Conservation (phyloP, 2,113 vertebrate species). For the Ursus arctos region DNA sequence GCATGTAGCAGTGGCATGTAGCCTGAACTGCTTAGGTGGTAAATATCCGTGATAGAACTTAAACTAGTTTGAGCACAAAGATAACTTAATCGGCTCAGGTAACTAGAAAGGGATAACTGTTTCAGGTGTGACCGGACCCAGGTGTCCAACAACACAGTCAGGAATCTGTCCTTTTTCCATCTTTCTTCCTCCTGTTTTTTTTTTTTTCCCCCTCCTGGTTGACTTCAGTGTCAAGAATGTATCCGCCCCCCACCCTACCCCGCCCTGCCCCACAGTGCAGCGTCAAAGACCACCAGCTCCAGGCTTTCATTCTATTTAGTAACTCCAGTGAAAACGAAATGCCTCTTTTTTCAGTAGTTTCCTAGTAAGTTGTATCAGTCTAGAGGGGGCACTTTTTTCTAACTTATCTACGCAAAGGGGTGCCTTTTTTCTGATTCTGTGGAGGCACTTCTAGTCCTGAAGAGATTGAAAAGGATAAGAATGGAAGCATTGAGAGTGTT, state of each 20-base stretch:
- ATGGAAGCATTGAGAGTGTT: not conserved
- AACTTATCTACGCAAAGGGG: not conserved
- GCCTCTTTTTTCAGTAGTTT: not conserved
- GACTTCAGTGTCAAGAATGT: not conserved
- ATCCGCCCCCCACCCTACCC: no score
- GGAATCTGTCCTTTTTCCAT: not conserved
- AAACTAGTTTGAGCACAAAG: not conserved
- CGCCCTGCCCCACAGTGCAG: not conserved
- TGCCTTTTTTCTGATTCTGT: not conserved
- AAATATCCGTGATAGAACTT: not conserved
- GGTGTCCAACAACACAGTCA: not conserved
- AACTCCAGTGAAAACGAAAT: not conserved
- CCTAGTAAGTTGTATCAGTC: not conserved
- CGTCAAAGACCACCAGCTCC: not conserved
- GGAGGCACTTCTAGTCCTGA: not conserved
- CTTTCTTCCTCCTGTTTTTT: not conserved
- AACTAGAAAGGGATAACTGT: not conserved
- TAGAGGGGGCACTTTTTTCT: not conserved
- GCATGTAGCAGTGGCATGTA: not conserved
- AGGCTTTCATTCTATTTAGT: not conserved
- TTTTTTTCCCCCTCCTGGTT: not conserved
- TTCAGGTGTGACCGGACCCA: not conserved
- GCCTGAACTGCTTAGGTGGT: not conserved
- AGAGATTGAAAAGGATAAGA: not conserved
- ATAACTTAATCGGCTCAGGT: not conserved